Conservation (phyloP, 2,888 invertebrate genomes). For the Temnothorax ravouxi region DNA sequence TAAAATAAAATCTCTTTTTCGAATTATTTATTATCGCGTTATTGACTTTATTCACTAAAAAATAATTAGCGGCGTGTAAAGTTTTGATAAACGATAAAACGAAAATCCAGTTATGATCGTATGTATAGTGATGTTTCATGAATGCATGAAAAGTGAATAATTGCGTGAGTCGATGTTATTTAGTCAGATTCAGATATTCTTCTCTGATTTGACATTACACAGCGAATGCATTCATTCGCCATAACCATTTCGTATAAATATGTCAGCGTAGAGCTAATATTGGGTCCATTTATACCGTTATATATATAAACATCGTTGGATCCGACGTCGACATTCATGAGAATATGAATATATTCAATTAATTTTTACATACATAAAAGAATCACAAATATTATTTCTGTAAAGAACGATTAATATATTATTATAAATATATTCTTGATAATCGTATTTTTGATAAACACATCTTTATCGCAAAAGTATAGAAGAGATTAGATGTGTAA, state of each 20-base stretch:
- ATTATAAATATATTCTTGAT: background rate
- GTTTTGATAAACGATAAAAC: slow-evolving; percentile 24
- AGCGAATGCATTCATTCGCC: slow-evolving; percentile 16
- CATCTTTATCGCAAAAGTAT: background rate
- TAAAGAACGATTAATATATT: background rate
- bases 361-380: background rate
- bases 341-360: slow-evolving; percentile 12
- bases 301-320: background rate
- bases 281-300: background rate
- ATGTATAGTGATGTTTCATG: background rate
- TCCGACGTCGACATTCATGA: background rate
- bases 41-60: slow-evolving; percentile 10
- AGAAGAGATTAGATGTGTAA: background rate
- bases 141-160: slow-evolving; percentile 14
- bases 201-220: slow-evolving; percentile 19
- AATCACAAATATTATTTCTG: background rate
- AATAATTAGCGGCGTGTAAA: slow-evolving; percentile 19
- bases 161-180: slow-evolving; percentile 15
- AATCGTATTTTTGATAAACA: background rate
- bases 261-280: slow-evolving; percentile 36
- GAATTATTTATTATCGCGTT: slow-evolving; percentile 4
- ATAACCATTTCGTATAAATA: slow-evolving; percentile 33
- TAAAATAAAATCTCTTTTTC: background rate
- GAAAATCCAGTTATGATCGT: slow-evolving; percentile 7
- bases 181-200: slow-evolving; percentile 20